phyloP scores from a whole-genome alignment of 2,888 invertebrate species.

The Troides helena region DNA sequence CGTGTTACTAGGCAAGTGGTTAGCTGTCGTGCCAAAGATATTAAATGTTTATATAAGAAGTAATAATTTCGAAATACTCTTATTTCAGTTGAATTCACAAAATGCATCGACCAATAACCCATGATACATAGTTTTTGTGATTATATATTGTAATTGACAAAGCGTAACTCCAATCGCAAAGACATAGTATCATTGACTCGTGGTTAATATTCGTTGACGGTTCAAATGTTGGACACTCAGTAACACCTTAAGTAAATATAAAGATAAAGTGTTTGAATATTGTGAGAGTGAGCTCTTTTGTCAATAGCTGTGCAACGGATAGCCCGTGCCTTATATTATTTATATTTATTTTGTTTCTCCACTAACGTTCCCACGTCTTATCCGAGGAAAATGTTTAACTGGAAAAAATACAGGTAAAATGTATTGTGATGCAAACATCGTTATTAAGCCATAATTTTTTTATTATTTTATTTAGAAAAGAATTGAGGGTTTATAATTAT shows the following conservation, averaged over 20 bases:
- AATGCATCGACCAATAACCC: not conserved
- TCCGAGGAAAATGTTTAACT: conserved; percentile 53
- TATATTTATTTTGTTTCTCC: conserved; percentile 58
- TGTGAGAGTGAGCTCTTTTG: conserved; percentile 41
- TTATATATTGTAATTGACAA: not conserved
- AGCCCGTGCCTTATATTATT: conserved; percentile 47
- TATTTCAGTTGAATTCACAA: not conserved
- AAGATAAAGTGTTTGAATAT: conserved; percentile 15
- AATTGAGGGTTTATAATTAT: not conserved
- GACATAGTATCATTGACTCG: not conserved
- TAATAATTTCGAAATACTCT: too few species aligned
- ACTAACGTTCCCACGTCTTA: conserved; percentile 55
- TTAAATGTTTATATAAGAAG: too few species aligned
- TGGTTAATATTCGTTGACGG: not conserved
- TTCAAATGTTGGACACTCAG: conserved; percentile 8
- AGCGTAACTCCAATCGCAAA: not conserved
- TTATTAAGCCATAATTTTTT: not conserved
- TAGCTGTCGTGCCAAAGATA: too few species aligned
- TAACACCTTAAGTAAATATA: conserved; percentile 17
- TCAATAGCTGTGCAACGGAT: conserved; percentile 60
- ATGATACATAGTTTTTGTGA: not conserved
- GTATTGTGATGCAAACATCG: not conserved
- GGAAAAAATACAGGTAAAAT: conserved; percentile 33
- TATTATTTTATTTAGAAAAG: too few species aligned
- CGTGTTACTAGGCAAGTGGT: too few species aligned